Conservation (phyloP, 35 echinoderm and acorn worm species). For the Strongylocentrotus purpuratus region DNA sequence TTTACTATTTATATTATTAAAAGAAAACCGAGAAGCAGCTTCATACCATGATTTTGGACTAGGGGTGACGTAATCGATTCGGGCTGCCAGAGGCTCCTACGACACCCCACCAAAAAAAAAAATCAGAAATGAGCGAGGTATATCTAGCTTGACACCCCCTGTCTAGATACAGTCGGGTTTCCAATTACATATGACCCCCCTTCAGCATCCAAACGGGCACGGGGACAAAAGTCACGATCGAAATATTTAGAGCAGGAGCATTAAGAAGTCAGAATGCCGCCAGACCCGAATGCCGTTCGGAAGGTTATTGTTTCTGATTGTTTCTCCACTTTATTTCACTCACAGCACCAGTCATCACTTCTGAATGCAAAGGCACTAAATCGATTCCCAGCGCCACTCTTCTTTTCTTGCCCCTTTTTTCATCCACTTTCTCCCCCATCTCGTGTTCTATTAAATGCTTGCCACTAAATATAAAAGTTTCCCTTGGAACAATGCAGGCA, state of each 20-base stretch:
- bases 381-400: neutral
- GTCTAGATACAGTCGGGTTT: neutral
- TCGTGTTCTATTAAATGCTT: neutral
- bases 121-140: neutral
- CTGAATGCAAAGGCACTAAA: constrained; percentile 1
- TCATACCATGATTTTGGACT: neutral
- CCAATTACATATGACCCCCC: neutral
- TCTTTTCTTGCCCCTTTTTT: neutral
- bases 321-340: constrained; percentile 26
- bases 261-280: constrained; percentile 29
- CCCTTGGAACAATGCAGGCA: neutral
- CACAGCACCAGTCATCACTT: neutral
- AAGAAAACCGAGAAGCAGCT: neutral
- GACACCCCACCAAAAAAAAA: neutral
- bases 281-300: neutral
- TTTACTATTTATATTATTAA: neutral
- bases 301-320: constrained; percentile 26
- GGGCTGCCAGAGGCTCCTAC: neutral
- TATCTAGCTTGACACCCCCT: neutral
- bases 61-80: neutral
- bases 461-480: neutral
- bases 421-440: neutral
- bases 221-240: constrained; percentile 24
- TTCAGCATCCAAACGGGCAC: constrained; percentile 8
- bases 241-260: neutral